Base-by-base conservation (phyloP, 1,140 invertebrate species). In the Drosophila orena region DNA sequence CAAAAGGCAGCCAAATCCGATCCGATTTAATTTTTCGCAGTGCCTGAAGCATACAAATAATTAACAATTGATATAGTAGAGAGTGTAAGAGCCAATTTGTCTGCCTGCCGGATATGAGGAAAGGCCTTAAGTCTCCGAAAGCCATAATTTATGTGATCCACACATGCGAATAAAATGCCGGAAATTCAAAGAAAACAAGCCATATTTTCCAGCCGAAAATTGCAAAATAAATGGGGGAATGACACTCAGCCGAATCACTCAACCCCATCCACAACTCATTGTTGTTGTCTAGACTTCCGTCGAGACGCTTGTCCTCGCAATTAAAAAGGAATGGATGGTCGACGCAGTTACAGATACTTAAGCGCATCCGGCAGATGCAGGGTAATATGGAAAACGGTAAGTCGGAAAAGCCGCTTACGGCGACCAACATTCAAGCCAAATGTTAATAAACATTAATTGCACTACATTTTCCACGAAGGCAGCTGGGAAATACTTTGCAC, bases 381-480 rank as follows among this genome's bases (percentile, higher is more conserved):
- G 34, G 14, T 12, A 44, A 47, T 40, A 73, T 15, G 42, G 24
- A 12, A 17, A 54, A 34, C 3, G 22, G 56, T 44, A 43, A 15
- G n/a, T 34, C 20, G 24, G 11, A 11, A 17, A 5, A 30, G 30
- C 12, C 35, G 65, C 47, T 54, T 50, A 57, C 47, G 8, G 35
- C 37, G 37, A 35, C 37, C 70, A 54, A 55, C 79, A 49, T 34
- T 37, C 62, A 34, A 60, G 55, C 55, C 72, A 60, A 84, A 84
- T 59, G 70, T 81, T 86, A 86, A 86, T 81, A 88, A 86, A 88
- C 78, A 88, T 86, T 88, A 86, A 86, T 81, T 86, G 70, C 80
- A 73, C 65, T 65, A 72, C 62, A 57, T 70, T 88, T 66, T 47
- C 20, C 61, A 62, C 69, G 66, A 57, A 46, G 52, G 43, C 56